Percentiles rank a stretch among this genome's conserved stretches.
Conservation (phyloP, 1,140 invertebrate genomes). For the Drosophila ambigua region DNA sequence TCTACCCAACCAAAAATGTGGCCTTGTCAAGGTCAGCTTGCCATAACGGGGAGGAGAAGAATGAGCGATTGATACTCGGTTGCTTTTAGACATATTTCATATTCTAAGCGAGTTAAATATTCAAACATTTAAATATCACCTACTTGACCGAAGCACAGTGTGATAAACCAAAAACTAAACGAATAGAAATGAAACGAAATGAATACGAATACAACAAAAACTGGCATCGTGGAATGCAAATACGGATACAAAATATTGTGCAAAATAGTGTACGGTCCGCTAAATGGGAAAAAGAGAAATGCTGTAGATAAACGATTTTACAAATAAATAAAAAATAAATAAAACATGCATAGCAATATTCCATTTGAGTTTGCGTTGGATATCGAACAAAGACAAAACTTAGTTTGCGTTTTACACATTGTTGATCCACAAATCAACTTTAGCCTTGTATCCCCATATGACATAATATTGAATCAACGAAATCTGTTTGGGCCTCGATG, state of each 20-base stretch:
- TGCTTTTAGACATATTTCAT: constrained; percentile 53
- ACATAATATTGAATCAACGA: constrained; percentile 20
- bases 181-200: constrained; percentile 3
- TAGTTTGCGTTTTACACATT: constrained; percentile 31
- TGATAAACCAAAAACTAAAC: constrained; percentile 60
- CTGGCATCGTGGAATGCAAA: constrained; percentile 1
- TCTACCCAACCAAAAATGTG: constrained; percentile 42
- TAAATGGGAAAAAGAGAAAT: constrained; percentile 40
- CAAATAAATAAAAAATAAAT: constrained; percentile 81
- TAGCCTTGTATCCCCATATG: not conserved
- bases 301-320: constrained; percentile 62
- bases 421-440: constrained; percentile 9
- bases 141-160: constrained; percentile 39
- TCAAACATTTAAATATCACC: constrained; percentile 51
- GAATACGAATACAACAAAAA: constrained; percentile 20
- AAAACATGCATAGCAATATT: constrained; percentile 73
- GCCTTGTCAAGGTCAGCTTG: constrained; percentile 72
- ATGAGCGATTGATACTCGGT: constrained; percentile 35
- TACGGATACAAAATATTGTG: constrained; percentile 55
- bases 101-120: constrained; percentile 67
- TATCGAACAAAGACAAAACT: constrained; percentile 31
- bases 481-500: not conserved
- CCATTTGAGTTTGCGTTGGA: constrained; percentile 44
- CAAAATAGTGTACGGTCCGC: constrained; percentile 54
- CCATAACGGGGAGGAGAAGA: constrained; percentile 52